Conservation (phyloP, 1,140 invertebrate genomes). For the Idris sp. region DNA sequence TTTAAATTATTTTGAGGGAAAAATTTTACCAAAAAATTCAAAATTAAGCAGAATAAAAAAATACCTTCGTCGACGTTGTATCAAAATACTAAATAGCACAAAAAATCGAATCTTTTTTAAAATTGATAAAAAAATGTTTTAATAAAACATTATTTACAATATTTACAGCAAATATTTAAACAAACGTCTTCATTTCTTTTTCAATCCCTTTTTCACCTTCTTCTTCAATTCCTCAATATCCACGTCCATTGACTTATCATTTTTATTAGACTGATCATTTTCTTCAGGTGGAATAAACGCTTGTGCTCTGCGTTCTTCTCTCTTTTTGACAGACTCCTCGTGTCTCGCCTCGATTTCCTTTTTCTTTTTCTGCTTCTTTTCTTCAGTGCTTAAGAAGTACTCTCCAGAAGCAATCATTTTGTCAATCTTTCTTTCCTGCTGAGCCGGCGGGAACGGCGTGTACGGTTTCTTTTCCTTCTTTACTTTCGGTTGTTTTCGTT, state of each 20-base stretch:
- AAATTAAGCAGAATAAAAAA: no score
- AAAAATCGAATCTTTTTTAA: no score
- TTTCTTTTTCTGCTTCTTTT: conserved; percentile 85
- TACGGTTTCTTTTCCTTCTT: conserved; percentile 94
- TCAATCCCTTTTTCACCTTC: conserved; percentile 84
- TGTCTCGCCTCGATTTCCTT: conserved; percentile 88
- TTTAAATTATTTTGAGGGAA: no score
- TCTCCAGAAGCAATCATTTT: conserved; percentile 96
- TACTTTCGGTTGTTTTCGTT: conserved; percentile 91
- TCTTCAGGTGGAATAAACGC: conserved; percentile 92
- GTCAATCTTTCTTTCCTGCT: conserved; percentile 95
- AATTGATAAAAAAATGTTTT: no score
- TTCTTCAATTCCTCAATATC: conserved; percentile 84
- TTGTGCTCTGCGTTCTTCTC: conserved; percentile 87
- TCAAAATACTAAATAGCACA: no score
- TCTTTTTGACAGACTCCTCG: conserved; percentile 83
- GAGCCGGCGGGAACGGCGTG: conserved; percentile 97
- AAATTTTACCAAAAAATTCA: no score
- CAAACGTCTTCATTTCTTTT: conserved; percentile 18
- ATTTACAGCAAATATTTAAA: no score
- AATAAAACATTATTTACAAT: no score
- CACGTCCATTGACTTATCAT: conserved; percentile 73
- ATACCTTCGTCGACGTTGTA: no score
- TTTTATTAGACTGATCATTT: conserved; percentile 65
- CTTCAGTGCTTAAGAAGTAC: conserved; percentile 94